These are phyloP conservation scores for Aplysina aerophoba DNA, from an alignment of 37 sponge, comb jelly and placozoan species.

Conservation along the genomic window DNA sequence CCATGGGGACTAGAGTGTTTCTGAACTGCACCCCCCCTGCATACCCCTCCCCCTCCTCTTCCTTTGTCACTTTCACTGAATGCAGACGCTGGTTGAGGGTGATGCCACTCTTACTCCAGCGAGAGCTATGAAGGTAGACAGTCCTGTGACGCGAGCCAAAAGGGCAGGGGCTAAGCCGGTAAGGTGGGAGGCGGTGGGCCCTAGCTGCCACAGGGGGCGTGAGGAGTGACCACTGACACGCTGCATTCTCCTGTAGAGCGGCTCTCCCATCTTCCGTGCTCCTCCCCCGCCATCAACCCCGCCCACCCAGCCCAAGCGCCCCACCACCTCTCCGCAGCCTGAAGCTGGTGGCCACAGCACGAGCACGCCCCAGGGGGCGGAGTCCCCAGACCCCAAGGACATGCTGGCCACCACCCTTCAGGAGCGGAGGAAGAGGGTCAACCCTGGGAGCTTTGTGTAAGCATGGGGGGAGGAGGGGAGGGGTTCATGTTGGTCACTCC, in stretches of 20 bases:
- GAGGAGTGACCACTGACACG: background rate
- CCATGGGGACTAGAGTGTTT: no score
- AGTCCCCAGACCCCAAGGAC: conserved; percentile 45
- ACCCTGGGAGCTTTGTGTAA: conserved; percentile 33
- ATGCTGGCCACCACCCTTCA: conserved; percentile 44
- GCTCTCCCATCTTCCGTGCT: conserved; percentile 34
- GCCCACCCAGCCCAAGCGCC: conserved; percentile 19
- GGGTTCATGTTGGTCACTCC: background rate
- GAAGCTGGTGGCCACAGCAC: background rate
- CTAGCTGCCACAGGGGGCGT: background rate
- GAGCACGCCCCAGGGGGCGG: conserved; percentile 14
- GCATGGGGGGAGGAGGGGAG: background rate
- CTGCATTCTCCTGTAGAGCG: background rate
- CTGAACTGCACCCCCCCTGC: no score
- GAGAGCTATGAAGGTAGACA: background rate
- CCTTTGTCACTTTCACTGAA: no score
- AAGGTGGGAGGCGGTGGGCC: background rate
- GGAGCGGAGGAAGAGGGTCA: conserved; percentile 49
- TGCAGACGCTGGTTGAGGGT: no score
- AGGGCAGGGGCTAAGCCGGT: background rate
- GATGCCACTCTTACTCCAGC: conserved; percentile 19
- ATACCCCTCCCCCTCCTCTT: no score
- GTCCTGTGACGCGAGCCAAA: background rate
- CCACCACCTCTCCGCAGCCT: background rate
- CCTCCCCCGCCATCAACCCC: conserved; percentile 68